Base-by-base conservation (phyloP, 2,113 vertebrate genomes). In the Perca flavescens region DNA sequence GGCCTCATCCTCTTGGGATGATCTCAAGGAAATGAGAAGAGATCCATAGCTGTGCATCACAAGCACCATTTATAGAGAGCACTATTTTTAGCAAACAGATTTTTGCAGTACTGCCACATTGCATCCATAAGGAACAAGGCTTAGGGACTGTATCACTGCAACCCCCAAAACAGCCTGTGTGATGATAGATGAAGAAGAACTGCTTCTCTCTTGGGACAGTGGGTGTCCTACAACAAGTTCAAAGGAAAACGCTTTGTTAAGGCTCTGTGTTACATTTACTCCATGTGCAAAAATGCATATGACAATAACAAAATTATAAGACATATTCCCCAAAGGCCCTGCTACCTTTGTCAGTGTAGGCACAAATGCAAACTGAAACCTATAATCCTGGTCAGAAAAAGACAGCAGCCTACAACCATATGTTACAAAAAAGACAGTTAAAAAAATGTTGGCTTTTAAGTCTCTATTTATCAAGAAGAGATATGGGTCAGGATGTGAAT, bases 11-110 rank as follows among this genome's bases (percentile, higher is more conserved):
- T 87, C 65, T 74, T 49, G 71, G 80, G 73, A 86, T 56, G 50
- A 83, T 78, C 47, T 79, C 76, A 88, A 72, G 54, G 85, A 85
- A 89, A 91, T 28, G 11, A 47, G 66, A 85, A 80, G 64, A 86
- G 67, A 89, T 91, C 88, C 80, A 77, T 83, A 85, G 76, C 72
- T 53, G 47, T 69, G 72, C 63, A 85, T 89, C 81, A 81, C 62
- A 73, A 89, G 73, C 34, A 56, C 74, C 77, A 65, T 89, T 93
- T 89, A 80, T 77, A 91, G 82, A 85, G 69, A 73, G 19, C 73
- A 84, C 91, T 95, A 95, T 95, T 94, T 94, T 92, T 95, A 95
- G 92, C 68, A 6, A 54, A 53, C 43, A 77, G 71, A 83, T 85
- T 85, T 94, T 91, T 94, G 93, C 93, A 90, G 91, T 85, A 74